Evolutionary conservation across 2,113 vertebrate genomes (phyloP).

Genomic region (Pangasianodon hypophthalmus): DNA sequence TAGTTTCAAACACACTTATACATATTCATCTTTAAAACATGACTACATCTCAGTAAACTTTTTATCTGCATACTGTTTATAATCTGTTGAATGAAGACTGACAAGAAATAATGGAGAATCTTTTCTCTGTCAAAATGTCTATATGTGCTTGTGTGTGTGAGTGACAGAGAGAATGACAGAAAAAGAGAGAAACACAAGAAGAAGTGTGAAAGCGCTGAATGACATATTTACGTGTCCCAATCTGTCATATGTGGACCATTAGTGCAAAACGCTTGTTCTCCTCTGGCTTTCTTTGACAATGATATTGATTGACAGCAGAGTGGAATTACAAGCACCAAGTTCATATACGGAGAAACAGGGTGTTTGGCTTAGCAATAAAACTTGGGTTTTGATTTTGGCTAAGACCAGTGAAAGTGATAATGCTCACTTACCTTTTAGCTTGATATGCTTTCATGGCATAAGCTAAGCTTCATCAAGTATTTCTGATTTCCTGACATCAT

Average conservation of each 20-base stretch:
- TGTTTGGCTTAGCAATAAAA: background rate
- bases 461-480: background rate
- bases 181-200: constrained; percentile 13
- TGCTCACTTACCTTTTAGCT: background rate
- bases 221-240: background rate
- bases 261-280: constrained; percentile 24
- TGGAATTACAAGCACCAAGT: background rate
- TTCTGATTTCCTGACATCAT: background rate
- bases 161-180: constrained; percentile 3
- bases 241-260: background rate
- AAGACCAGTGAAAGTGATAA: background rate
- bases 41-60: background rate
- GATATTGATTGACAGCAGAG: constrained; percentile 30
- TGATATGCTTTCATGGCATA: background rate
- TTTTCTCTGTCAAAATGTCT: constrained; percentile 36
- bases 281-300: constrained; percentile 32
- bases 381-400: background rate
- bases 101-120: constrained; percentile 24
- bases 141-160: constrained; percentile 25
- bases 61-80: background rate
- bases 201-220: background rate
- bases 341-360: background rate
- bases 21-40: background rate
- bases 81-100: background rate
- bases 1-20: background rate